Conservation (phyloP, 30 jellyfish, hydroid and myxozoan species). For the Aurelia aurita region DNA sequence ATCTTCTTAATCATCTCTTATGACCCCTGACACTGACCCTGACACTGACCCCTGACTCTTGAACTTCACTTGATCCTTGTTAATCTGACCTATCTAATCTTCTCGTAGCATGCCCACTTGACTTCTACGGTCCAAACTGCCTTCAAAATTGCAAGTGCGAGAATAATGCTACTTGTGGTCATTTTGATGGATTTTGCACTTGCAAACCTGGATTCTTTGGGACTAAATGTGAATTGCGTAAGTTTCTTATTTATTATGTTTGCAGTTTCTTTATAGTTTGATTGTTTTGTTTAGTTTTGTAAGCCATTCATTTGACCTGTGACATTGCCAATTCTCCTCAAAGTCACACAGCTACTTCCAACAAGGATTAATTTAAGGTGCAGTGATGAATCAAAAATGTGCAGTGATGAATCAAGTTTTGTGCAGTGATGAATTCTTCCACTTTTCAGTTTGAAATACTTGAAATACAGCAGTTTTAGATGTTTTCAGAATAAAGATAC, state of each 20-base stretch:
- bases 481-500: no score
- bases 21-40: no score
- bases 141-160: slow-evolving; percentile 55
- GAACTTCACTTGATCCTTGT: no score
- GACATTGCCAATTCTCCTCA: background rate
- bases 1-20: no score
- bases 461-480: no score
- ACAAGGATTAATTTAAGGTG: no score
- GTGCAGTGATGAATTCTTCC: no score
- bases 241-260: background rate
- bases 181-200: slow-evolving; percentile 69
- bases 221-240: slow-evolving; percentile 33
- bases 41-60: no score
- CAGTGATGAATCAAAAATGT: no score
- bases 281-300: background rate
- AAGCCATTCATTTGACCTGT: background rate
- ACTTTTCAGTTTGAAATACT: no score
- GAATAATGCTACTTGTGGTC: slow-evolving; percentile 75
- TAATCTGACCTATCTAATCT: background rate
- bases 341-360: no score
- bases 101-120: slow-evolving; percentile 57
- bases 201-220: slow-evolving; percentile 80
- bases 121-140: slow-evolving; percentile 64
- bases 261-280: background rate
- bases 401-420: no score